Conservation (phyloP, 2,113 vertebrate genomes). For the Otis tarda region DNA sequence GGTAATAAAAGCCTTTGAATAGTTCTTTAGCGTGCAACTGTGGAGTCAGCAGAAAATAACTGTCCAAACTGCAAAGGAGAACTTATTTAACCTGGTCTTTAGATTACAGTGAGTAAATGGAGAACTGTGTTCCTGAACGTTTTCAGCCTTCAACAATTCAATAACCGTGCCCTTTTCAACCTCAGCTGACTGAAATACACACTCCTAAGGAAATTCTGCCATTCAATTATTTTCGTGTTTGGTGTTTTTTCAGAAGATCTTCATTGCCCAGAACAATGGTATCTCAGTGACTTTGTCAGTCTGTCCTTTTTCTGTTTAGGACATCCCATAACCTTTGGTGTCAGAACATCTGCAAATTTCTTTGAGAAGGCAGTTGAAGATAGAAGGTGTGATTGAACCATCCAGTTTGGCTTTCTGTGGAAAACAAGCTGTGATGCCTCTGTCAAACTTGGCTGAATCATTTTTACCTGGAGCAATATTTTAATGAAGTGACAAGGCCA, state of each 20-base stretch:
- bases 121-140: slow-evolving; percentile 2
- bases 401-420: not conserved
- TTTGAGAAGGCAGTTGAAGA: not conserved
- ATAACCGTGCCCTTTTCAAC: not conserved
- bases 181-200: not conserved
- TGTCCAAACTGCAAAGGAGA: not conserved
- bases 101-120: slow-evolving; percentile 4
- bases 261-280: not conserved
- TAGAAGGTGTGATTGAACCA: not conserved
- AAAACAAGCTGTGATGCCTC: not conserved
- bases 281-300: not conserved
- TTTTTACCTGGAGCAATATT: not conserved
- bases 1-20: not conserved
- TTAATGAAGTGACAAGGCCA: not conserved
- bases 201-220: not conserved
- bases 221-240: not conserved
- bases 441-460: not conserved
- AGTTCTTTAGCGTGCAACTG: not conserved
- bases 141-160: slow-evolving; percentile 31
- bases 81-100: not conserved
- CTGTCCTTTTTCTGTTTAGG: not conserved
- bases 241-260: not conserved
- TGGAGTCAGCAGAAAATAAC: slow-evolving; percentile 30
- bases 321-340: not conserved
- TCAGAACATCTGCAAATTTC: not conserved